Evolutionary conservation across 1,140 invertebrate species (phyloP), one percentile per base, ranked within the genome.

Genomic region (Mesaphorura yosii): DNA sequence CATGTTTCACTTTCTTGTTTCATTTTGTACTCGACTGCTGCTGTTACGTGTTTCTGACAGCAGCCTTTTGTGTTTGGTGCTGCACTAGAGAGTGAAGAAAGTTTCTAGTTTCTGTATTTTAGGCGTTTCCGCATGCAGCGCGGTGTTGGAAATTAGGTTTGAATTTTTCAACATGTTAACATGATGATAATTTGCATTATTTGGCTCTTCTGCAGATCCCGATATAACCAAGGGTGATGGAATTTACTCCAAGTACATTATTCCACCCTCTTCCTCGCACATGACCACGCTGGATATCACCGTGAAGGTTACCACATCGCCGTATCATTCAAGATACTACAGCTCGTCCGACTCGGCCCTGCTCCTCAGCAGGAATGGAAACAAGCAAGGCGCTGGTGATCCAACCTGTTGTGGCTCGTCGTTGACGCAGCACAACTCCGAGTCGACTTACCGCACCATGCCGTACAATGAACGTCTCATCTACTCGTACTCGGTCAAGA

Each of bases 221-320:
- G 80, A 83, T 67, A 69, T 81, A 5, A 76, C 73, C 15, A 72
- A 73, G 66, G 74, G 74, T 14, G 80, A 83, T 66, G 80, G 80
- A 7, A 69, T 82, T 27, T 83, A 82, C 63, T 76, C 78, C 0
- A 67, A 75, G 29, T 81, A 78, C 58, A 78, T 79, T 53, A 75
- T 73, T 23, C 67, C 73, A 19, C 66, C 65, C 1, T 22, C 48
- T 42, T 48, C 57, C 38, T 37, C 51, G 20, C 54, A 56, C 22
- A 40, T 22, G 7, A 34, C 26, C 15, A 12, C 46, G 14, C 31
- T 59, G 47, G 57, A 59, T 23, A 55, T 59, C 41, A 49, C 49
- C 2, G 57, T 63, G 19, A 59, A 59, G 58, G 60, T 63, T 14
- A 48, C 19, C 22, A 59, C 48, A 15, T 54, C 57, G 31, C 57